Evolutionary conservation across 2,888 invertebrate genomes (phyloP).

Genomic region (Aporophyla nigra): DNA sequence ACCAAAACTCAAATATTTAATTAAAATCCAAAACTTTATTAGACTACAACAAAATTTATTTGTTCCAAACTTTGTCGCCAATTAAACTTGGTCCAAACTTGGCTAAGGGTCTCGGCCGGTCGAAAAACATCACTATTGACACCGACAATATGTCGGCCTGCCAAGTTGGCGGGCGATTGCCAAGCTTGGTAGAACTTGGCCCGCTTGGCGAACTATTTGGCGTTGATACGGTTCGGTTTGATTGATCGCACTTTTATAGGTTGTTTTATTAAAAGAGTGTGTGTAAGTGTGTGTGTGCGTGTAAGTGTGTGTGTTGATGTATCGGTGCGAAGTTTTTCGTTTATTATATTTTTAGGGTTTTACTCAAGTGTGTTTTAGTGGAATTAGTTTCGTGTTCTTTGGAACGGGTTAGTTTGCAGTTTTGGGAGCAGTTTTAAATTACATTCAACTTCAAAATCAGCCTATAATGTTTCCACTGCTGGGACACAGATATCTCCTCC

Average conservation of each 20-base stretch:
- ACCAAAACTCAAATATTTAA: conserved; percentile 57
- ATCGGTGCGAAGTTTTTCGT: conserved; percentile 49
- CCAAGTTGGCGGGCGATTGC: conserved; percentile 52
- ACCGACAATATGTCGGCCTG: conserved; percentile 58
- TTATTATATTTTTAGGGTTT: conserved; percentile 50
- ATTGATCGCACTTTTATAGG: conserved; percentile 68
- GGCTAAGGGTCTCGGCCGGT: conserved; percentile 25
- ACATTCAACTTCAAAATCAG: background rate
- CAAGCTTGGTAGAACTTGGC: conserved; percentile 57
- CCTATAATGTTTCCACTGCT: no score
- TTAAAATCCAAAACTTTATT: conserved; percentile 58
- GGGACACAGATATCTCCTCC: no score
- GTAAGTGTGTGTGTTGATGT: conserved; percentile 47
- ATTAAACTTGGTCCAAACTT: conserved; percentile 64
- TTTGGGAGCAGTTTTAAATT: background rate
- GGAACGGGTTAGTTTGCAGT: conserved; percentile 4
- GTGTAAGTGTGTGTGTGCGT: conserved; percentile 20
- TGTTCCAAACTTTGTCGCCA: conserved; percentile 64
- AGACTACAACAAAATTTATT: conserved; percentile 64
- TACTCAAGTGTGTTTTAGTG: background rate
- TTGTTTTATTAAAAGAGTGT: conserved; percentile 63
- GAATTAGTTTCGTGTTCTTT: conserved; percentile 7
- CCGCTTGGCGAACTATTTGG: conserved; percentile 56
- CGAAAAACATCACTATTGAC: conserved; percentile 56
- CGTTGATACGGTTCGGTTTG: conserved; percentile 64